Evolutionary conservation across 2,113 vertebrate species (phyloP).

Genomic region (Cyprinodon tularosa): DNA sequence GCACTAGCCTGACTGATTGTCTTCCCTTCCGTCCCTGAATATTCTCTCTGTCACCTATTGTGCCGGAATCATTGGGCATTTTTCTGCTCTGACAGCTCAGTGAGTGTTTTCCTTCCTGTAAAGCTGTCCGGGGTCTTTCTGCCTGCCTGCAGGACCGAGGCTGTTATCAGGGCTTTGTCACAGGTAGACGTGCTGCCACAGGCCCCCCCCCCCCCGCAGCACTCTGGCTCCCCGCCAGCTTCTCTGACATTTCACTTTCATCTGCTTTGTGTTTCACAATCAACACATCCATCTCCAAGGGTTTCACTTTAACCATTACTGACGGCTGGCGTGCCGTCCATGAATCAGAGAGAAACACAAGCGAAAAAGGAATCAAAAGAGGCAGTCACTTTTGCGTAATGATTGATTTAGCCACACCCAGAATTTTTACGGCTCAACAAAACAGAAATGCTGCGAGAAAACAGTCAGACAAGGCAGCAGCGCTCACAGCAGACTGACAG

Average conservation of each 20-base stretch:
- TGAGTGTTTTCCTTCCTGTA: slow-evolving; percentile 71
- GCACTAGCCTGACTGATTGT: slow-evolving; percentile 4
- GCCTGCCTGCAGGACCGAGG: not conserved
- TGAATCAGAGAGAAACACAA: not conserved
- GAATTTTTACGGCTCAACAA: slow-evolving; percentile 13
- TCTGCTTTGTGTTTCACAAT: not conserved
- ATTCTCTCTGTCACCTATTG: not conserved
- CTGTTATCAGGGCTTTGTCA: slow-evolving; percentile 2
- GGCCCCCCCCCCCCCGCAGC: slow-evolving; percentile 9
- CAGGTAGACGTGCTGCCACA: slow-evolving; percentile 40
- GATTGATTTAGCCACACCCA: slow-evolving; percentile 32
- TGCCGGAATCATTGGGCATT: slow-evolving; percentile 67
- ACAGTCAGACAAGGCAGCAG: slow-evolving; percentile 18
- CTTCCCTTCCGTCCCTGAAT: not conserved
- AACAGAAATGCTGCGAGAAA: slow-evolving; percentile 24
- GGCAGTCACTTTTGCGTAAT: not conserved
- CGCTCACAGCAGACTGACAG: slow-evolving; percentile 8
- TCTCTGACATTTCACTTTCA: not conserved
- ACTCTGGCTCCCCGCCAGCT: slow-evolving; percentile 39
- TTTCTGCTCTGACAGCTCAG: slow-evolving; percentile 44
- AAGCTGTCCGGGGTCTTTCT: slow-evolving; percentile 40
- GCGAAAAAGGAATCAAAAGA: slow-evolving; percentile 17
- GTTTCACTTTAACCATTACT: not conserved
- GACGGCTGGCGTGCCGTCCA: not conserved
- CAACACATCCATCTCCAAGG: not conserved